Evolutionary conservation across 1,140 invertebrate species (phyloP).

Genomic region (Paraescarpia echinospica): DNA sequence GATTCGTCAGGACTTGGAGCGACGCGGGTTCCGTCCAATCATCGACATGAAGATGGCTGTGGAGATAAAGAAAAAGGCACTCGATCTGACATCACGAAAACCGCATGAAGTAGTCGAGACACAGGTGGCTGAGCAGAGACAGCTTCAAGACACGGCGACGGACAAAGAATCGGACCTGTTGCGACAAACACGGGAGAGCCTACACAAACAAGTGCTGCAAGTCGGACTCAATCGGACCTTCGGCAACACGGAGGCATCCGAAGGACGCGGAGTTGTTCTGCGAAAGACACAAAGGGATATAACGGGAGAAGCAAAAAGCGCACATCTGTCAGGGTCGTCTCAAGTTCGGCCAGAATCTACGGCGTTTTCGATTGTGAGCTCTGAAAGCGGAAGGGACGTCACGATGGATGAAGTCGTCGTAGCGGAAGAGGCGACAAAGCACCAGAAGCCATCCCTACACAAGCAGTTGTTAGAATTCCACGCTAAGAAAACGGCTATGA

Average conservation of each 20-base stretch:
- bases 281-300: neutral
- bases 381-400: neutral
- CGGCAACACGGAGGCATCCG: neutral
- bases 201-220: neutral
- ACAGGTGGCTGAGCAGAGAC: neutral
- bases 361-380: too few relatives aligned
- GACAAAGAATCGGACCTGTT: constrained; percentile 9
- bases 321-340: neutral
- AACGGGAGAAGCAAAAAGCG: neutral
- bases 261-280: neutral
- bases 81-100: constrained; percentile 27
- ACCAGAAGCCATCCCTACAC: neutral
- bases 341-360: neutral
- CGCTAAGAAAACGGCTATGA: neutral
- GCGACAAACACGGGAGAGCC: constrained; percentile 9
- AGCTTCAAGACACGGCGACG: neutral
- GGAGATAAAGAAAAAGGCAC: constrained; percentile 26
- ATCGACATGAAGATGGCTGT: constrained; percentile 19
- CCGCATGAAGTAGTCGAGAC: constrained; percentile 29
- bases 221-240: neutral
- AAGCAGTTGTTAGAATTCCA: neutral
- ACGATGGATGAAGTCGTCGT: constrained; percentile 2
- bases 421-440: neutral
- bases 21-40: constrained; percentile 26
- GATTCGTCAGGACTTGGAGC: neutral